Evolutionary conservation across 1,140 invertebrate genomes (phyloP), one percentile per base, ranked within the genome.

Genomic region (Bilobella aurantiaca): DNA sequence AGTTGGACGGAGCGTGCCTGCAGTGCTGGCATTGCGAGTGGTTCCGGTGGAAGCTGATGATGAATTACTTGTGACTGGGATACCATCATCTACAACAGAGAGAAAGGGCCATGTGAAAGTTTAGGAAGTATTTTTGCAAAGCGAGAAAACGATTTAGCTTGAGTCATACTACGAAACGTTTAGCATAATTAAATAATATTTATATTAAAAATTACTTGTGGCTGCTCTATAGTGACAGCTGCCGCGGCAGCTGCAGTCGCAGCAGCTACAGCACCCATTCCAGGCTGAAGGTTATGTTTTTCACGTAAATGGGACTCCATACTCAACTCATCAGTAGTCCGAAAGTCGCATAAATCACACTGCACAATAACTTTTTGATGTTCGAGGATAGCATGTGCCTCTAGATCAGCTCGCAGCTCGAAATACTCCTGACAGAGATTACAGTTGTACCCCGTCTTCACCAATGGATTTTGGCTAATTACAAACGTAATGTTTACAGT

Each of bases 341-440:
- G 62, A 57, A 76, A 77, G 66, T 76, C 75, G 66, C 76, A 77
- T 18, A 74, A 49, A 47, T 75, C 73, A 65, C 76, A 77, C 66
- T 77, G 74, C 18, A 75, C 73, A 21, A 77, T 72, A 25, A 73
- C 68, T 65, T 76, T 74, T 47, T 76, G 74, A 58, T 76, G 76
- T 53, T 73, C 71, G 27, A 76, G 62, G 60, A 77, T 76, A 23
- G 73, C 70, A 61, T 77, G 76, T n/a, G 76, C 73, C 63, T 77
- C 75, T 56, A 77, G 64, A 59, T 77, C 75, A 0, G 75, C 73
- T 32, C 74, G 64, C 21, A 73, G 57, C 63, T 76, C 74, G 69
- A 76, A 76, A 37, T 75, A 73, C 62, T 75, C 74, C n/a, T 72
- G 68, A 66, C 75, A 76, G 18, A 73, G 67, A 62, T 74, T 75